Base-by-base conservation (phyloP, 1,140 invertebrate genomes). In the Chironomus tepperi region DNA sequence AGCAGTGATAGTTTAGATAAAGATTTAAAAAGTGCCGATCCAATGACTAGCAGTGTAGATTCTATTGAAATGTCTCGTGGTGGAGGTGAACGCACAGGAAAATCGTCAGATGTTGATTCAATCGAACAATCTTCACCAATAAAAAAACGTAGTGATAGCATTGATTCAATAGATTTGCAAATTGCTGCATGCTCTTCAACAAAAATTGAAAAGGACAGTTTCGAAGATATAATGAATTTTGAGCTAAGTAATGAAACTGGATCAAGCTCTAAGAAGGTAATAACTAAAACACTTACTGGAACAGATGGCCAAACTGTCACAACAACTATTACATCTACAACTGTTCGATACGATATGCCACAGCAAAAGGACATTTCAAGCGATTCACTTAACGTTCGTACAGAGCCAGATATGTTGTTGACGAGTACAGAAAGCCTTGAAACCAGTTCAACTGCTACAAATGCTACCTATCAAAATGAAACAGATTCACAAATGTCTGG, bases 391-490 rank as follows among this genome's bases (percentile, higher is more conserved):
- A 80, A 81, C 42, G 75, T 81, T 75, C 82, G 83, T 75, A 83
- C 83, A 34, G 83, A 84, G 42, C 82, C 83, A 67, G 87, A 88
- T 75, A 78, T 86, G 64, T 87, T 89, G 85, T 79, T 87, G 18
- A 88, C 88, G n/a, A 90, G 89, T 77, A 89, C 87, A 2, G 89
- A 89, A 76, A 90, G 88, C 74, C 77, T 89, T 18, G 89, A 89
- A 9, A 89, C 89, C 0, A 91, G 89, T 78, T 92, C 91, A 1
- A 90, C 90, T 15, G 91, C 90, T 0, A 93, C 91, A 0, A 88
- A 91, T 78, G 91, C 91, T 16, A 93, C 91, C n/a, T 93, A 91
- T 79, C 91, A 92, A 77, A 91, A 90, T 78, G 91, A 93, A 81
- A 90, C 89, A 0, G 91, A 93, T 78, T 93, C 91, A 0, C 86